Conservation (phyloP, 2,888 invertebrate genomes). For the Phlogophora meticulosa region DNA sequence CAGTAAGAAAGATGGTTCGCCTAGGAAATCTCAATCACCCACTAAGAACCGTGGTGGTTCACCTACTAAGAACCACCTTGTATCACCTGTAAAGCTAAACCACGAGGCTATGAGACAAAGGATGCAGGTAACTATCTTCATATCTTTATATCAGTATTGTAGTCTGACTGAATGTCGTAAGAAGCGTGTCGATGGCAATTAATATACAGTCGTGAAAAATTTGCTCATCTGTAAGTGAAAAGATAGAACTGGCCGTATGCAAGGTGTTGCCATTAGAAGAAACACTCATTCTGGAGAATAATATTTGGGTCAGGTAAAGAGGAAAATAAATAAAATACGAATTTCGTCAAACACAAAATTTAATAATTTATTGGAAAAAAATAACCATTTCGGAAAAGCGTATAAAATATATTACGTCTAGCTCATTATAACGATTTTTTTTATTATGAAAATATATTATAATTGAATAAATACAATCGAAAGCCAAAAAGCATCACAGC, state of each 20-base stretch:
- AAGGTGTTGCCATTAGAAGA: background rate
- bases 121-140: constrained; percentile 7
- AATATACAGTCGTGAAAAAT: too few relatives aligned
- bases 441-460: constrained; percentile 51
- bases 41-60: too few relatives aligned
- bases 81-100: background rate
- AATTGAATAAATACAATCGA: constrained; percentile 64
- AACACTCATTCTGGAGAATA: background rate
- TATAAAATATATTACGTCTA: constrained; percentile 75
- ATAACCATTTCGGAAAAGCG: constrained; percentile 75
- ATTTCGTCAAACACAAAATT: constrained; percentile 72
- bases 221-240: background rate
- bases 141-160: background rate
- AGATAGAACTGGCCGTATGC: too few relatives aligned
- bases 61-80: too few relatives aligned
- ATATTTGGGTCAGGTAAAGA: background rate
- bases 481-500: constrained; percentile 74
- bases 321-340: constrained; percentile 55
- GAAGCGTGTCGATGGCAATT: too few relatives aligned
- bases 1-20: background rate
- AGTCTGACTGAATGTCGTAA: too few relatives aligned
- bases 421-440: constrained; percentile 67
- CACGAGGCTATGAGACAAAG: background rate
- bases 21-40: background rate
- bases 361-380: constrained; percentile 82